Percentiles rank a stretch among this genome's conserved stretches.
These are phyloP conservation scores for Hirtodrosophila trivittata DNA, from an alignment of 2,888 invertebrate species.

Conservation along the genomic window DNA sequence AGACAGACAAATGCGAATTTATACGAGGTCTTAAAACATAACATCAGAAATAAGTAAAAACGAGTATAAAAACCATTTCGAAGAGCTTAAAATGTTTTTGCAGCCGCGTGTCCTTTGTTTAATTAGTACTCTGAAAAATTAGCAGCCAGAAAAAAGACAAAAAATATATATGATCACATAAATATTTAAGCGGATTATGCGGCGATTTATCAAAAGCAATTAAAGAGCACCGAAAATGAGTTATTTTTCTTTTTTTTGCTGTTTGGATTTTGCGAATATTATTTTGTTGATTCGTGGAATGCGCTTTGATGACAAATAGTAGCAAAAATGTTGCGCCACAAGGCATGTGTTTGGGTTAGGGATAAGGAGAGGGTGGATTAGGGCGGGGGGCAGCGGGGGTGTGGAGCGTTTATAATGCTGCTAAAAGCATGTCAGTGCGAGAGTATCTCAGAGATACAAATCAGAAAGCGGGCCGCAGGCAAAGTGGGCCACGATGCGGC, in stretches of 20 bases:
- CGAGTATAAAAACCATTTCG: conserved; percentile 12
- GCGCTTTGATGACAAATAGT: conserved; percentile 72
- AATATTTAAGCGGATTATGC: conserved; percentile 76
- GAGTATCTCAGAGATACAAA: conserved; percentile 69
- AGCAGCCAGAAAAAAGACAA: conserved; percentile 31
- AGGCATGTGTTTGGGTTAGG: not conserved
- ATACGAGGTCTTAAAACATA: conserved; percentile 53
- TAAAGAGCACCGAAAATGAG: conserved; percentile 64
- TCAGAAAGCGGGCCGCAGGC: conserved; percentile 55
- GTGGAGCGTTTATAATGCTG: conserved; percentile 65
- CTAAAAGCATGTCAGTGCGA: conserved; percentile 71
- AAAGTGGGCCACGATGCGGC: conserved; percentile 68
- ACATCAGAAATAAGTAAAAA: not conserved
- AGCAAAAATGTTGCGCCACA: conserved; percentile 70
- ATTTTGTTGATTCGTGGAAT: conserved; percentile 63
- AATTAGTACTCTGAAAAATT: conserved; percentile 74
- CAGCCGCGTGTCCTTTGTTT: conserved; percentile 67
- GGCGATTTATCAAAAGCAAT: conserved; percentile 79
- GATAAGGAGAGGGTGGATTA: not conserved
- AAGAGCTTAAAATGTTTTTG: conserved; percentile 52
- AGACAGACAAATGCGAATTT: conserved; percentile 53
- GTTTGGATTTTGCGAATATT: conserved; percentile 46
- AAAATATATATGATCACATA: conserved; percentile 50
- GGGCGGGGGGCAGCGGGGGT: not conserved
- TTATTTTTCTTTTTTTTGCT: conserved; percentile 22